These are phyloP conservation scores for Ceratothoa steindachneri DNA, from an alignment of 2,888 invertebrate genomes.

Conservation along the genomic window DNA sequence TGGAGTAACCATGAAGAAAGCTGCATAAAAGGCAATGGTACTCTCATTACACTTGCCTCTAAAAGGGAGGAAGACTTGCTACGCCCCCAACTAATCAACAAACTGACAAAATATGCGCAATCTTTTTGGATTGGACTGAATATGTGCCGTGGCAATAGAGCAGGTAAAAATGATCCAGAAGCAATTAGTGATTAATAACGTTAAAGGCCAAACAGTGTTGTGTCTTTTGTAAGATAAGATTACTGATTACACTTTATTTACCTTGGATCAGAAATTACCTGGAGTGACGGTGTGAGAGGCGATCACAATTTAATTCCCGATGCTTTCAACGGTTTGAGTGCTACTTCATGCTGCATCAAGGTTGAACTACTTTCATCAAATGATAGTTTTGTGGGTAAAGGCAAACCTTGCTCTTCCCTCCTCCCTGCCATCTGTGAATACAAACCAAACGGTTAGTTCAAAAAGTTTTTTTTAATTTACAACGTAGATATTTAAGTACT, in stretches of 20 bases:
- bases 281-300: neutral
- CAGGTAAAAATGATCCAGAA: neutral
- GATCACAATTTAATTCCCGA: neutral
- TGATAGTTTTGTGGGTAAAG: neutral
- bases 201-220: too few relatives aligned
- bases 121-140: slow-evolving; percentile 33
- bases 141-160: slow-evolving; percentile 26
- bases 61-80: slow-evolving; percentile 20
- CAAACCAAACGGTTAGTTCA: slow-evolving; percentile 33
- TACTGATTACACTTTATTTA: too few relatives aligned
- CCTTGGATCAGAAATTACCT: too few relatives aligned
- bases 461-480: neutral
- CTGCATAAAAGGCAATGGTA: slow-evolving; percentile 24
- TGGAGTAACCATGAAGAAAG: slow-evolving; percentile 30
- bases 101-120: neutral
- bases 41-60: slow-evolving; percentile 29
- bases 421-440: slow-evolving; percentile 39
- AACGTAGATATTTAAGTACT: too few relatives aligned
- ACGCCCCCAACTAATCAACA: neutral
- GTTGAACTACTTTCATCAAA: neutral
- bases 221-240: too few relatives aligned
- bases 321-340: neutral
- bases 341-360: neutral
- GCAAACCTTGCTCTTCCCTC: slow-evolving; percentile 34
- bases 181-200: neutral